Evolutionary conservation across 1,140 invertebrate genomes (phyloP).

Genomic region (Papilio xuthus): DNA sequence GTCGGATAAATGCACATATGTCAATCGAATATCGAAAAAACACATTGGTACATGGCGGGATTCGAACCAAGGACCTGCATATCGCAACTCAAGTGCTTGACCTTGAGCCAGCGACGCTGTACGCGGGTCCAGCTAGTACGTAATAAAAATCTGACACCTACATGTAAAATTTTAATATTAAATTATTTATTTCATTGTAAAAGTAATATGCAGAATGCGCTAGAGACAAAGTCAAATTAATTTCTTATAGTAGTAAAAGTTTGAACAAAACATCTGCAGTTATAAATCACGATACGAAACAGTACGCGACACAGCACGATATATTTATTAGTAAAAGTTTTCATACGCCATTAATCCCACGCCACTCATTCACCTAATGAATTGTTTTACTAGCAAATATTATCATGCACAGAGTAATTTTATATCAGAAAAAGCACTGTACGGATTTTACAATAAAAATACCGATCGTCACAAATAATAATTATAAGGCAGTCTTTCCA

Average conservation of each 20-base stretch:
- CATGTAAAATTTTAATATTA: background rate
- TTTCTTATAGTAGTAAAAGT: background rate
- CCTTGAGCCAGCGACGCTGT: too few species aligned
- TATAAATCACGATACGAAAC: constrained; percentile 35
- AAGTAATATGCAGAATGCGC: background rate
- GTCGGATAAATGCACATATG: too few species aligned
- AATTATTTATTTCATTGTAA: background rate
- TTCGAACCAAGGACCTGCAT: too few species aligned
- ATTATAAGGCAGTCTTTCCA: too few species aligned
- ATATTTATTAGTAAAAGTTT: constrained; percentile 37
- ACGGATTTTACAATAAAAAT: background rate
- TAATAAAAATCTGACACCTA: too few species aligned
- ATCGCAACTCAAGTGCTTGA: too few species aligned
- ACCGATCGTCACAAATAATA: background rate
- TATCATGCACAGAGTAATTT: constrained; percentile 25
- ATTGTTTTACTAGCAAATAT: constrained; percentile 38
- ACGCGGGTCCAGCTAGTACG: too few species aligned
- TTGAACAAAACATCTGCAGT: constrained; percentile 37
- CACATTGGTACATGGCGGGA: too few species aligned
- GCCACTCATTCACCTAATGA: constrained; percentile 35
- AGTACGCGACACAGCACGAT: constrained; percentile 36
- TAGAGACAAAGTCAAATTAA: background rate
- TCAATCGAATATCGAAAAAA: too few species aligned
- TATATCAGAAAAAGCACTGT: background rate
- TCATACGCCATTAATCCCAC: constrained; percentile 39